phyloP scores from a whole-genome alignment of 1,140 invertebrate species.

The Camponotus floridanus region DNA sequence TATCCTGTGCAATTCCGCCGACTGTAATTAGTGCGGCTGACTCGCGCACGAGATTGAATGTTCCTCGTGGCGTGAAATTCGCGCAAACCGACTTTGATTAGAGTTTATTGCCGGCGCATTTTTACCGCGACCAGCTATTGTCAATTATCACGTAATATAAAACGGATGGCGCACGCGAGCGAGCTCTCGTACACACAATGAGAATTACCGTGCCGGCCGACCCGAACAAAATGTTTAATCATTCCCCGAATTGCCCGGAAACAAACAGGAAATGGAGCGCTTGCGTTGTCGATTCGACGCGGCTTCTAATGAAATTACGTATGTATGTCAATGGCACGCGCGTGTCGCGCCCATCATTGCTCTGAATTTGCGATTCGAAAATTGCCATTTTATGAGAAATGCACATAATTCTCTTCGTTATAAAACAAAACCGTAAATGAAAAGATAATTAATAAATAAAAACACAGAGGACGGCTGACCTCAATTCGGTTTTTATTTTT shows the following conservation, averaged over 20 bases:
- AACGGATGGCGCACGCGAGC: constrained; percentile 37
- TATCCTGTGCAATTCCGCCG: constrained; percentile 15
- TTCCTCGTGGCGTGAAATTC: constrained; percentile 53
- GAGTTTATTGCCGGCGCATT: constrained; percentile 54
- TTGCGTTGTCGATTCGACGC: constrained; percentile 48
- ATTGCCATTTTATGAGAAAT: constrained; percentile 43
- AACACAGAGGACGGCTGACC: not conserved
- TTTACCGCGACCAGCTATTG: constrained; percentile 48
- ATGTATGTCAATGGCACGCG: constrained; percentile 59
- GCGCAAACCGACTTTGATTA: constrained; percentile 60
- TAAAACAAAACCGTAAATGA: constrained; percentile 41
- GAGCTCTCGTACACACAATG: not conserved
- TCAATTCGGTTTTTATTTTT: not conserved
- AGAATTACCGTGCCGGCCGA: constrained; percentile 7
- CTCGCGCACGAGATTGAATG: constrained; percentile 41
- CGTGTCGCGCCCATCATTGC: constrained; percentile 1
- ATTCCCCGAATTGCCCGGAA: constrained; percentile 56
- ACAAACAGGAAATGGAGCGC: constrained; percentile 59
- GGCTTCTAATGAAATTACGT: constrained; percentile 58
- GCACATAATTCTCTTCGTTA: constrained; percentile 23
- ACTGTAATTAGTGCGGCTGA: constrained; percentile 47
- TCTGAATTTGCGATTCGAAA: constrained; percentile 24
- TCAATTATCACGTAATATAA: constrained; percentile 59
- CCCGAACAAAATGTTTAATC: constrained; percentile 56
- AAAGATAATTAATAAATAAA: constrained; percentile 32